Percentiles rank a stretch among this genome's conserved stretches.
Evolutionary conservation across 2,797 vertebrate genomes (phyloP).

Genomic region (Macroramphosus scolopax): DNA sequence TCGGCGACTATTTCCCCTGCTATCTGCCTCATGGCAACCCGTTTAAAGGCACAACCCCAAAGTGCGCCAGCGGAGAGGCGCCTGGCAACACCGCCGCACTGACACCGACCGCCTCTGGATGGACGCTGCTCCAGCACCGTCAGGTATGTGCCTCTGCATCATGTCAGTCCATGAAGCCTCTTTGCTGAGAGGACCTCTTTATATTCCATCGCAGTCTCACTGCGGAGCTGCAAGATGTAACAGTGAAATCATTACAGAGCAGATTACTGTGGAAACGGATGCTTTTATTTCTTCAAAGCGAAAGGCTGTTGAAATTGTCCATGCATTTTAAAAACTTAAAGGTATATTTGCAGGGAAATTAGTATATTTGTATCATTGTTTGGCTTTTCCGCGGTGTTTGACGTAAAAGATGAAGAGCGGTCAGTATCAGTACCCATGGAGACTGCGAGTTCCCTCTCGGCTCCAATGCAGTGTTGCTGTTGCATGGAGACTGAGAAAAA

Average conservation of each 20-base stretch:
- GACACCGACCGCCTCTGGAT: slow-evolving; percentile 33
- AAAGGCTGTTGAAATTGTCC: too few species aligned
- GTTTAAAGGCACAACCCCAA: slow-evolving; percentile 63
- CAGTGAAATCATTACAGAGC: too few species aligned
- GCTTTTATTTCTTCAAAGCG: too few species aligned
- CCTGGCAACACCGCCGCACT: slow-evolving; percentile 62
- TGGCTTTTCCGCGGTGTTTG: slow-evolving; percentile 44
- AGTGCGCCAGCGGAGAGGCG: slow-evolving; percentile 63
- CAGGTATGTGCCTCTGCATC: slow-evolving; percentile 50
- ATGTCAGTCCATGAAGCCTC: neutral
- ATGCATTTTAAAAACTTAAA: neutral
- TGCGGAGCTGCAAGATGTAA: too few species aligned
- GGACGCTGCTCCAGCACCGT: slow-evolving; percentile 1
- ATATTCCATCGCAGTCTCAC: neutral
- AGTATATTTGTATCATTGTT: slow-evolving; percentile 10
- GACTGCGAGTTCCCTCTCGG: slow-evolving; percentile 56
- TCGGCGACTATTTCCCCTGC: slow-evolving; percentile 33
- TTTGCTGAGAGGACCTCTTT: neutral
- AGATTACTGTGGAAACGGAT: too few species aligned
- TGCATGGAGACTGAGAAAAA: slow-evolving; percentile 67
- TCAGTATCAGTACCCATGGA: slow-evolving; percentile 69
- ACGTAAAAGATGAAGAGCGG: slow-evolving; percentile 46
- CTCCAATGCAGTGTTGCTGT: slow-evolving; percentile 66
- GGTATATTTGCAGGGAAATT: neutral
- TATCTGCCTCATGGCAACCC: slow-evolving; percentile 67